Conservation (phyloP, 2,888 invertebrate species). For the Corbicula japonica region DNA sequence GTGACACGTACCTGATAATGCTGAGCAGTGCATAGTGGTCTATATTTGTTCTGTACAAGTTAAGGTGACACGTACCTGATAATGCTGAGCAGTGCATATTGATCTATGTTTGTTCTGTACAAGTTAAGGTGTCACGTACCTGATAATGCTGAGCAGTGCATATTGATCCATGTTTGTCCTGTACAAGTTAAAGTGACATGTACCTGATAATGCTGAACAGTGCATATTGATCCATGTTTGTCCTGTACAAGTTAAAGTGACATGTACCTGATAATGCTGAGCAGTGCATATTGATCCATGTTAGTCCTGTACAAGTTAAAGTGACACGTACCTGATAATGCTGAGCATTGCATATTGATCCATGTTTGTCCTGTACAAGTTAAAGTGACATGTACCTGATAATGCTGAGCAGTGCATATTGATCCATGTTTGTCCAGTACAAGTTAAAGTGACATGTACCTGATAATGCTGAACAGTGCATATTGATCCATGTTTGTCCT, state of each 20-base stretch:
- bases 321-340: background rate
- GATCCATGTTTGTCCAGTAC: background rate
- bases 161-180: background rate
- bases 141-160: background rate
- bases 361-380: background rate
- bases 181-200: background rate
- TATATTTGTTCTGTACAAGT: no score
- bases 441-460: background rate
- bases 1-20: no score
- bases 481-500: background rate
- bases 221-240: background rate
- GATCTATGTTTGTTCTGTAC: no score
- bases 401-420: background rate
- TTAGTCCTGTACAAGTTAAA: background rate
- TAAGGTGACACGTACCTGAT: no score
- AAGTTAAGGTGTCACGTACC: background rate
- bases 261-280: background rate
- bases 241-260: background rate
- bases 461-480: background rate
- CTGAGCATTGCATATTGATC: background rate
- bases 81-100: slow-evolving; percentile 1
- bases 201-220: background rate
- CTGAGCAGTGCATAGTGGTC: slow-evolving; percentile 1
- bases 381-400: background rate
- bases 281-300: background rate